These are phyloP conservation scores for Battus philenor DNA, from an alignment of 1,140 invertebrate genomes.

Conservation along the genomic window DNA sequence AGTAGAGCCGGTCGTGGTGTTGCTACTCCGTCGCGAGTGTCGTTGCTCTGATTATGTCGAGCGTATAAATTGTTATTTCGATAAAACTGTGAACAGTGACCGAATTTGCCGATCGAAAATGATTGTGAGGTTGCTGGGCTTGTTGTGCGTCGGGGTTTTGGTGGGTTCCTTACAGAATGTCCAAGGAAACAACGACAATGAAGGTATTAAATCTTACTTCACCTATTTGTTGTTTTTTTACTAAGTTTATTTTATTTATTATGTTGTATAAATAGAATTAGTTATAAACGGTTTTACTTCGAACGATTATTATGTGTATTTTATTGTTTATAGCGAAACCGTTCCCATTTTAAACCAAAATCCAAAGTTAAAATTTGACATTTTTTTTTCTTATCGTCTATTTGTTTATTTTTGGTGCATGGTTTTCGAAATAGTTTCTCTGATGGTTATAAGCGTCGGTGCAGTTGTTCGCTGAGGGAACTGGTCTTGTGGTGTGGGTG, in stretches of 20 bases:
- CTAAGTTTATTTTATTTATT: conserved; percentile 24
- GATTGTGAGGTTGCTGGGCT: conserved; percentile 70
- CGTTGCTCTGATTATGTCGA: conserved; percentile 65
- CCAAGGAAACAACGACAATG: conserved; percentile 69
- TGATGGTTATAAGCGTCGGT: not conserved
- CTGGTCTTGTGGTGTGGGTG: conserved; percentile 12
- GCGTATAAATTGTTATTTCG: conserved; percentile 66
- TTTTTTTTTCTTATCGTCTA: not conserved
- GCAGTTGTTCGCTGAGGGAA: not conserved
- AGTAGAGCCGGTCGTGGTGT: conserved; percentile 64
- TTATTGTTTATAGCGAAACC: no score
- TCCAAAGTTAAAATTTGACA: not conserved
- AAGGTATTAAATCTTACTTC: conserved; percentile 54
- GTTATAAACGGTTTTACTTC: no score
- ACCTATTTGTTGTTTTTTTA: conserved; percentile 49
- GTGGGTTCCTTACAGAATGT: conserved; percentile 58
- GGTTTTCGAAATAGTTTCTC: not conserved
- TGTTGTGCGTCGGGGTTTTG: conserved; percentile 67
- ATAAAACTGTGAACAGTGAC: conserved; percentile 64
- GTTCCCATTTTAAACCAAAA: no score
- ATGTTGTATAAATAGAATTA: no score
- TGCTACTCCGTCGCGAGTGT: conserved; percentile 66
- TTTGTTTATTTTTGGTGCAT: conserved; percentile 5
- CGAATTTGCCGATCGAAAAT: conserved; percentile 60
- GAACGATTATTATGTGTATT: no score